These are phyloP conservation scores for Leptinotarsa texana DNA, from an alignment of 1,140 invertebrate species.

Conservation along the genomic window DNA sequence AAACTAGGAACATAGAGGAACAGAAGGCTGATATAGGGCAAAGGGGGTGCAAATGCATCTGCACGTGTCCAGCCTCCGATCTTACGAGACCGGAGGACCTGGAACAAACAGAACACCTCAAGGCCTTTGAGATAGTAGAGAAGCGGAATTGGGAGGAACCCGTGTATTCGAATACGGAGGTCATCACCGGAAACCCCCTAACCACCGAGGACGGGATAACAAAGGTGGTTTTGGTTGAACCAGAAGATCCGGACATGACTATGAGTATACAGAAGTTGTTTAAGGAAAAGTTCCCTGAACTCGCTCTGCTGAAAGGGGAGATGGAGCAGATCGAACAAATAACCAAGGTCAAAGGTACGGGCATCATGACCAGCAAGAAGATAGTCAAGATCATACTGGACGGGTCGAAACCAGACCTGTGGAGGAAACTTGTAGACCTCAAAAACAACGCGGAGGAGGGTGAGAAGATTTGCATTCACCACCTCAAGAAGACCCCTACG, in stretches of 20 bases:
- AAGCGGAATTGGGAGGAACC: neutral
- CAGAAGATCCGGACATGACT: slow-evolving; percentile 6
- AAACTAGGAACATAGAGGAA: too few species aligned
- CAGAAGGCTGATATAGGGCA: too few species aligned
- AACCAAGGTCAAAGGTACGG: neutral
- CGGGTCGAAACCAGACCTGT: slow-evolving; percentile 20
- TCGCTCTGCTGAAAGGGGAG: slow-evolving; percentile 53
- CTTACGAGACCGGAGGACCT: neutral
- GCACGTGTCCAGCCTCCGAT: neutral
- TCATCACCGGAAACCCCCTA: neutral
- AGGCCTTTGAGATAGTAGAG: neutral
- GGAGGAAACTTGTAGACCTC: slow-evolving; percentile 9
- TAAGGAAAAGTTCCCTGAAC: slow-evolving; percentile 10
- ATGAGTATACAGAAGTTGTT: slow-evolving; percentile 9
- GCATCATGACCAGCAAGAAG: slow-evolving; percentile 12
- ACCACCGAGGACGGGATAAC: neutral
- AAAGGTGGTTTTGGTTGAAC: slow-evolving; percentile 8
- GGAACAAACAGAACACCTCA: neutral
- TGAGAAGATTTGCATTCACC: slow-evolving; percentile 9
- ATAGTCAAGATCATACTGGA: slow-evolving; percentile 25
- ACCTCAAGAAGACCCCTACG: neutral
- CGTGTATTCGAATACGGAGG: neutral
- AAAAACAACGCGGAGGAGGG: slow-evolving; percentile 8
- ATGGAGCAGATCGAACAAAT: slow-evolving; percentile 28
- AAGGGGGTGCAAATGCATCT: neutral